These are phyloP conservation scores for Trachemys scripta DNA, from an alignment of 2,113 vertebrate species.

Conservation along the genomic window DNA sequence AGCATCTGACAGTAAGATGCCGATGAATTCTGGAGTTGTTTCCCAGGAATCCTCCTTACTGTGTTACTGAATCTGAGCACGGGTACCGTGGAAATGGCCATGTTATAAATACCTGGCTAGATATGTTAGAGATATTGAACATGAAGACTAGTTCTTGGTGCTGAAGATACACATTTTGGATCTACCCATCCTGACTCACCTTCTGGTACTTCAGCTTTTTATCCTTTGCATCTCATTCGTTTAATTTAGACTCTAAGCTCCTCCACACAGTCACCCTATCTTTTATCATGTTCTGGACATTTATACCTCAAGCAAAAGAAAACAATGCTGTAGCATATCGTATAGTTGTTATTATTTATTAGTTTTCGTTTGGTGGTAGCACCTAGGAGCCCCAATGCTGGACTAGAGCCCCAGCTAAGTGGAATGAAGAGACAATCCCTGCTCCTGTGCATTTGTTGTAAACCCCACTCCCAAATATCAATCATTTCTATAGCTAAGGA, in stretches of 20 bases:
- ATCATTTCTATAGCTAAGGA: background rate
- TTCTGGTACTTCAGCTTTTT: rapidly evolving
- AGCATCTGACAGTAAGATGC: background rate
- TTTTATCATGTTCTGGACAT: background rate
- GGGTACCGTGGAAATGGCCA: background rate
- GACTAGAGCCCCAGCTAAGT: background rate
- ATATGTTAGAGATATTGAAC: background rate
- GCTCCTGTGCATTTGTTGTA: background rate
- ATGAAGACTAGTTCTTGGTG: background rate
- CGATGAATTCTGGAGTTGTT: background rate
- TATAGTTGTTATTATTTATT: background rate
- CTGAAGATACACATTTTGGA: background rate
- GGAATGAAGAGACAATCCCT: background rate
- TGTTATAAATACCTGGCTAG: background rate
- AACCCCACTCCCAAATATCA: background rate
- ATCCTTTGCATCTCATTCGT: background rate
- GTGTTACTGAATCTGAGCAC: background rate
- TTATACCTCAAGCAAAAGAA: background rate
- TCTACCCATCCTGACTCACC: background rate
- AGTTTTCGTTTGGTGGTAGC: background rate
- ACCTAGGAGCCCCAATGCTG: background rate
- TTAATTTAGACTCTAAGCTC: background rate
- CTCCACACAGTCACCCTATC: background rate
- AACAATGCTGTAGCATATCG: background rate
- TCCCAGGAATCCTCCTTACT: background rate